These are phyloP conservation scores for Gambelia wislizenii DNA, from an alignment of 2,797 vertebrate species.

Conservation along the genomic window DNA sequence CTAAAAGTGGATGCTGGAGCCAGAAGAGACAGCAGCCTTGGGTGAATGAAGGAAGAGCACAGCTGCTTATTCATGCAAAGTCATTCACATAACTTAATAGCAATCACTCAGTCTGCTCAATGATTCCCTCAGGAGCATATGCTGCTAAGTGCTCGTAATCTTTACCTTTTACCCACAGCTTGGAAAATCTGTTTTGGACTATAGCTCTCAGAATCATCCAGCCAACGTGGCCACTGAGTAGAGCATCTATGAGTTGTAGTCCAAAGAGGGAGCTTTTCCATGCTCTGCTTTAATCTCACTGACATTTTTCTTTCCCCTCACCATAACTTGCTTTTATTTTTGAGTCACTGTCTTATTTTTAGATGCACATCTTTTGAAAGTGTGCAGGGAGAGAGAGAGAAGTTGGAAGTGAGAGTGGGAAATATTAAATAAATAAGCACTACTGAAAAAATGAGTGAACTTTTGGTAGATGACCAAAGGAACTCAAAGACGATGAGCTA, in stretches of 20 bases:
- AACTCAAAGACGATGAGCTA: neutral
- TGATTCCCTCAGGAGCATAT: neutral
- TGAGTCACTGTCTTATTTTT: constrained; percentile 29
- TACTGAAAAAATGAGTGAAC: neutral
- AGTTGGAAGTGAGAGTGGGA: constrained; percentile 15
- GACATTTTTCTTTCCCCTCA: neutral
- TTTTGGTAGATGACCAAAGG: neutral
- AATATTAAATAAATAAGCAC: constrained; percentile 30
- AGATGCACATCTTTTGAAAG: constrained; percentile 15
- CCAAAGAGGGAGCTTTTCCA: neutral
- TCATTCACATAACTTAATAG: neutral
- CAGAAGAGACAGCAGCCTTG: neutral
- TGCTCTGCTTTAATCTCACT: neutral
- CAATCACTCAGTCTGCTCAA: neutral
- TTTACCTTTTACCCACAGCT: neutral
- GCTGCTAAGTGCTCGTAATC: neutral
- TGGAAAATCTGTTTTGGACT: neutral
- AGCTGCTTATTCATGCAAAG: neutral
- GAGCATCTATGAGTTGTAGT: neutral
- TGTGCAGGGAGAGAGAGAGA: neutral
- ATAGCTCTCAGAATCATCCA: neutral
- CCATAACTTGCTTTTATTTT: neutral
- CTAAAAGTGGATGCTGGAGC: neutral
- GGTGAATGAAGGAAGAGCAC: constrained; percentile 13
- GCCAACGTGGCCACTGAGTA: neutral